Conservation (phyloP, 2,888 invertebrate species). For the Mesopsocus fuscifrons region DNA sequence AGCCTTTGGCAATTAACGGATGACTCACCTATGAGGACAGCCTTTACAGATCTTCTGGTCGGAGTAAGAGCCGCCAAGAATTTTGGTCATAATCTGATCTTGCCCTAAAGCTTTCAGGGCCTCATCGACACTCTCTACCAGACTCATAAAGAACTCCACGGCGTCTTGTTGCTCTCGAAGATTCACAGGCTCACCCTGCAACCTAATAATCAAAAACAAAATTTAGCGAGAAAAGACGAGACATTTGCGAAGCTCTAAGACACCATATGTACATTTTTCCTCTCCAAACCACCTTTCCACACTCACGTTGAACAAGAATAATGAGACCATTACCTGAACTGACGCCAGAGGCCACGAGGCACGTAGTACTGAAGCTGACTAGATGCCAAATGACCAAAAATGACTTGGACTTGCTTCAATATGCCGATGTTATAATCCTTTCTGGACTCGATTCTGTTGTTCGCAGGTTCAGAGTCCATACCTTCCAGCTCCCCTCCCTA, state of each 20-base stretch:
- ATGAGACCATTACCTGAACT: conserved; percentile 67
- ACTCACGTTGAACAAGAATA: too few species aligned
- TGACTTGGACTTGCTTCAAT: conserved; percentile 90
- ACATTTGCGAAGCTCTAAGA: neutral
- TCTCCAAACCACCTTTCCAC: too few species aligned
- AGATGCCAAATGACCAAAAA: conserved; percentile 90
- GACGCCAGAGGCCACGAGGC: conserved; percentile 94
- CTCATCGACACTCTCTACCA: conserved; percentile 91
- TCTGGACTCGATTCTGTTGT: conserved; percentile 35
- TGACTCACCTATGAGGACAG: conserved; percentile 72
- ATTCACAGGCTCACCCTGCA: conserved; percentile 93
- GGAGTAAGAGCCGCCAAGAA: conserved; percentile 90
- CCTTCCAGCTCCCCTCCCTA: conserved; percentile 23
- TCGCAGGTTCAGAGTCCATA: conserved; percentile 30
- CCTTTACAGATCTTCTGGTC: conserved; percentile 99
- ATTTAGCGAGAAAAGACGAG: conserved; percentile 15
- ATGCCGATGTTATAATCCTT: conserved; percentile 82
- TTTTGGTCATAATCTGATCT: conserved; percentile 81
- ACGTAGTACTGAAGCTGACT: conserved; percentile 94
- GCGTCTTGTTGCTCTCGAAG: conserved; percentile 96
- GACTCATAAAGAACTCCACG: conserved; percentile 94
- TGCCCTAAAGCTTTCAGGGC: conserved; percentile 82
- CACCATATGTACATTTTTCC: too few species aligned
- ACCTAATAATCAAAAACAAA: conserved; percentile 28
- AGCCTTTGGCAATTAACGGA: too few species aligned